phyloP scores from a whole-genome alignment of 2,113 vertebrate species.

The Hylia prasina region DNA sequence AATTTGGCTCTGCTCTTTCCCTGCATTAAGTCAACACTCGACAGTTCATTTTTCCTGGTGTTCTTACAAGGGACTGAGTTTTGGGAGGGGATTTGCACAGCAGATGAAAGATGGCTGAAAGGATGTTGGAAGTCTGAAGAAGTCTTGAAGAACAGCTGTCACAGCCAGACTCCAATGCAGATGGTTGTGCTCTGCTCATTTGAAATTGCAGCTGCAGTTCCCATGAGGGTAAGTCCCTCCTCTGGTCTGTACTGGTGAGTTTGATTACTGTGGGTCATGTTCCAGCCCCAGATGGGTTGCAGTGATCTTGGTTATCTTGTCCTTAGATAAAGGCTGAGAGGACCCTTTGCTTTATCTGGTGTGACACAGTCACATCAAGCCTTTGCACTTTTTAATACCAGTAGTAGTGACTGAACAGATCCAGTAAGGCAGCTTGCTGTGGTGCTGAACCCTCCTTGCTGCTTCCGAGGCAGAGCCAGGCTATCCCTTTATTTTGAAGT shows the following conservation, averaged over 20 bases:
- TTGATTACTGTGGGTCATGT: neutral
- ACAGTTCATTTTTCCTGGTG: neutral
- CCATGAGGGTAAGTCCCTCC: neutral
- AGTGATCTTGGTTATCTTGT: neutral
- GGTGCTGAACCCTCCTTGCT: neutral
- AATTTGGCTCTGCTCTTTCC: neutral
- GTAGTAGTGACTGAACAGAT: neutral
- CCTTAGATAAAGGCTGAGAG: neutral
- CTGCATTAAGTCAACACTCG: rapidly evolving
- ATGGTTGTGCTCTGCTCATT: neutral
- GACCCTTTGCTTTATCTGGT: neutral
- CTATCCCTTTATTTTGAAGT: neutral
- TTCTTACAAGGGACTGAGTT: neutral
- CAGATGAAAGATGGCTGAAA: neutral
- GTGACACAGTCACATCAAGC: neutral
- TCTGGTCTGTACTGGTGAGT: neutral
- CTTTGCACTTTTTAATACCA: neutral
- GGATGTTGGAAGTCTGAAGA: neutral
- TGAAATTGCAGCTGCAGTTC: neutral
- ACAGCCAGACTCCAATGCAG: neutral
- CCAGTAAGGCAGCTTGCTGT: neutral
- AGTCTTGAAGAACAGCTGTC: neutral
- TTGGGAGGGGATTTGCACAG: neutral
- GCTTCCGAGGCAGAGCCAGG: neutral
- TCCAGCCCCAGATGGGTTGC: neutral